Evolutionary conservation across 2,888 invertebrate species (phyloP).

Genomic region (Acleris sparsana): DNA sequence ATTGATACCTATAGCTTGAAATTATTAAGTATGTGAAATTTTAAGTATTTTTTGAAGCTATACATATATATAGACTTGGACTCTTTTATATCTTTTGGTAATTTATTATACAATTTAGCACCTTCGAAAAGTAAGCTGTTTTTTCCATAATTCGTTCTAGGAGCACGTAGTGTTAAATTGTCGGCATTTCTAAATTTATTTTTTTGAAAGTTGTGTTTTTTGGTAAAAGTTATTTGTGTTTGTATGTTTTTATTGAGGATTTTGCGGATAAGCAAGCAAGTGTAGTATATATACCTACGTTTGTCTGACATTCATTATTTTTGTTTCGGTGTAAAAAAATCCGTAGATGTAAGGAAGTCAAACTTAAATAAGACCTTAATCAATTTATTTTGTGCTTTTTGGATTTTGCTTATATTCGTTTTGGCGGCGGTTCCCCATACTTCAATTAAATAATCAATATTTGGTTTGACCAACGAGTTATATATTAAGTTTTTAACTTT

Average conservation of each 20-base stretch:
- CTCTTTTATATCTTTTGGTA: background rate
- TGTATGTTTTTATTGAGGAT: constrained; percentile 22
- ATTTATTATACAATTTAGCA: background rate
- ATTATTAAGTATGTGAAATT: background rate
- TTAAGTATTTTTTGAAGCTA: background rate
- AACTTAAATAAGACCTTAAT: background rate
- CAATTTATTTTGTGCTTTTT: too few species aligned
- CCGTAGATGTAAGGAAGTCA: background rate
- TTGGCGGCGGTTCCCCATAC: too few species aligned
- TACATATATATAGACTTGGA: background rate
- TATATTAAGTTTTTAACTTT: too few species aligned
- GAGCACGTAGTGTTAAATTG: constrained; percentile 1
- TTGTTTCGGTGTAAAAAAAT: background rate
- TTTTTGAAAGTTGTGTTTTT: constrained; percentile 20
- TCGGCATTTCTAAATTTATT: constrained; percentile 20
- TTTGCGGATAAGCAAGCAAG: constrained; percentile 29
- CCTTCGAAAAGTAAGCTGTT: background rate
- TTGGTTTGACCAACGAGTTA: too few species aligned
- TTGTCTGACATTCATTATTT: background rate
- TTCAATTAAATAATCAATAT: too few species aligned
- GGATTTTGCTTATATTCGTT: too few species aligned
- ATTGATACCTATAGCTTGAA: background rate
- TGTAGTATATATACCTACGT: constrained; percentile 4
- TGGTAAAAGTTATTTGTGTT: background rate
- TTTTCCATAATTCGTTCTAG: background rate